These are phyloP conservation scores for Noctua pronuba DNA, from an alignment of 2,888 invertebrate species.

Conservation along the genomic window DNA sequence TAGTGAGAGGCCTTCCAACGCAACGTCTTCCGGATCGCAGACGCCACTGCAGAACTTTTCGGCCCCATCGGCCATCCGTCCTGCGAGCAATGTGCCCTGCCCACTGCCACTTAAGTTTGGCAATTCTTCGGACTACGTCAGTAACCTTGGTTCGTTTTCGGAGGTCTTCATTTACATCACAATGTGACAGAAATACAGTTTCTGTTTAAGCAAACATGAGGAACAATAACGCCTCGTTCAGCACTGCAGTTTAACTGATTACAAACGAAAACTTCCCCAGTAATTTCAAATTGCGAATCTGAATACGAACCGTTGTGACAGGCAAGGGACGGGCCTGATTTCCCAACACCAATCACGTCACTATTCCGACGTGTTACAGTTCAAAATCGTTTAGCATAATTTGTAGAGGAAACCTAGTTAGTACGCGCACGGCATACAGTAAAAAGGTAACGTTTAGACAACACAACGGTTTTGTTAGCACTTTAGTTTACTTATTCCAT, in stretches of 20 bases:
- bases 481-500: slow-evolving; percentile 69
- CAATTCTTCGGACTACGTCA: too few species aligned
- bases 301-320: slow-evolving; percentile 71
- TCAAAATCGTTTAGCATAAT: slow-evolving; percentile 63
- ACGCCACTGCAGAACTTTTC: too few species aligned
- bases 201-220: slow-evolving; percentile 11
- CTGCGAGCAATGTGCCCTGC: too few species aligned
- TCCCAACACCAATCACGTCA: slow-evolving; percentile 52
- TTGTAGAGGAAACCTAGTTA: slow-evolving; percentile 75
- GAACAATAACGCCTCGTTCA: slow-evolving; percentile 38
- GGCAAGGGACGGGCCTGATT: slow-evolving; percentile 68
- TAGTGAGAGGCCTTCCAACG: too few species aligned
- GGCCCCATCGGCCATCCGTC: too few species aligned
- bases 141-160: too few species aligned
- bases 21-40: too few species aligned
- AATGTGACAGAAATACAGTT: neutral
- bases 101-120: too few species aligned
- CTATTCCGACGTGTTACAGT: slow-evolving; percentile 66
- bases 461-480: slow-evolving; percentile 73
- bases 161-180: neutral
- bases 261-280: slow-evolving; percentile 64
- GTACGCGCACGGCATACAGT: slow-evolving; percentile 79
- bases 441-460: slow-evolving; percentile 74
- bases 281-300: slow-evolving; percentile 75
- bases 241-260: slow-evolving; percentile 51